Conservation (phyloP, 2,888 invertebrate genomes). For the Dryomyza anilis region DNA sequence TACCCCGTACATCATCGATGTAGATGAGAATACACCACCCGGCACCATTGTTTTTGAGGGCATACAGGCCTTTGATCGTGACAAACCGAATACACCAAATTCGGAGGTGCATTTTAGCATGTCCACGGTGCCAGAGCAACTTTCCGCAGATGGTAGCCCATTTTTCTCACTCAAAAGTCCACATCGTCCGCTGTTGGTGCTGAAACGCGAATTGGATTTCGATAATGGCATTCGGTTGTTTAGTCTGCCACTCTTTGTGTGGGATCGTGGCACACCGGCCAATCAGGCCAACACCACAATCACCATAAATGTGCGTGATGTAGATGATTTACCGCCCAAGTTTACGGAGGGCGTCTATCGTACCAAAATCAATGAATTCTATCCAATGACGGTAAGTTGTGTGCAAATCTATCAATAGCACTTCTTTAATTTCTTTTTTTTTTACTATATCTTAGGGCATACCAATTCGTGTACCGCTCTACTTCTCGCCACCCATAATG, state of each 20-base stretch:
- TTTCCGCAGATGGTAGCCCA: conserved; percentile 55
- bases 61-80: conserved; percentile 79
- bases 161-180: conserved; percentile 78
- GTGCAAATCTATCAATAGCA: background rate
- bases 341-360: conserved; percentile 81
- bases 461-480: conserved; percentile 72
- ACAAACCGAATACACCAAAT: conserved; percentile 87
- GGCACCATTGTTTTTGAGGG: conserved; percentile 82
- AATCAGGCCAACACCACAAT: conserved; percentile 75
- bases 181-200: conserved; percentile 76
- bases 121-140: conserved; percentile 64
- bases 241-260: conserved; percentile 74
- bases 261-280: conserved; percentile 82
- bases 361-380: conserved; percentile 81
- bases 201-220: conserved; percentile 77
- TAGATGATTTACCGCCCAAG: conserved; percentile 81
- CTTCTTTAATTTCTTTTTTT: background rate
- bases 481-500: conserved; percentile 73
- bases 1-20: conserved; percentile 77
- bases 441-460: conserved; percentile 65
- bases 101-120: conserved; percentile 84
- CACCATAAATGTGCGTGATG: conserved; percentile 74
- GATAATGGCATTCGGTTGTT: conserved; percentile 81
- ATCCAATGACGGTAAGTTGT: conserved; percentile 74
- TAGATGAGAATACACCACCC: conserved; percentile 78